Conservation (phyloP, 2,888 invertebrate species). For the Chouioia cunea region DNA sequence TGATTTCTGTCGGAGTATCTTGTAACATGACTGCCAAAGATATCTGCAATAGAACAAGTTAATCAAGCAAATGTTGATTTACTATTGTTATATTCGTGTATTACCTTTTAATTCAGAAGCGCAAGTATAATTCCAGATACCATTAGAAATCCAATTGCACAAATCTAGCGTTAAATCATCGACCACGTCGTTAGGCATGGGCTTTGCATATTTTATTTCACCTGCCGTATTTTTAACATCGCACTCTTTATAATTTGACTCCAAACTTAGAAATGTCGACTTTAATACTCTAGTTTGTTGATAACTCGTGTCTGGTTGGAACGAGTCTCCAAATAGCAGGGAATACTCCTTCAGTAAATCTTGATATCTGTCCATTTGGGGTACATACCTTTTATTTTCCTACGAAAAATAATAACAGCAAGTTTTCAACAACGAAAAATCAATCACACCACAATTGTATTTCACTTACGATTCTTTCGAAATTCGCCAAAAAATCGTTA, state of each 20-base stretch:
- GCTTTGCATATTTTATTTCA: conserved; percentile 11
- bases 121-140: conserved; percentile 59
- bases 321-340: neutral
- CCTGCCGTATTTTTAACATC: conserved; percentile 27
- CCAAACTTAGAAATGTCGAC: conserved; percentile 19
- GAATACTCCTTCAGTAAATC: conserved; percentile 15
- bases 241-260: conserved; percentile 16
- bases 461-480: conserved; percentile 51
- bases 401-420: conserved; percentile 20
- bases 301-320: neutral
- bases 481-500: conserved; percentile 54
- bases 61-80: neutral
- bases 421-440: neutral
- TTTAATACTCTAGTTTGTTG: conserved; percentile 19
- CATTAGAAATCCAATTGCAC: conserved; percentile 56
- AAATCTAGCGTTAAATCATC: neutral
- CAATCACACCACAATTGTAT: neutral
- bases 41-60: conserved; percentile 51
- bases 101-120: conserved; percentile 56
- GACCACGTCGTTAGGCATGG: neutral
- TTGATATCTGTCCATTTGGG: conserved; percentile 1
- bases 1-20: conserved; percentile 56
- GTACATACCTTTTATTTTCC: conserved; percentile 1
- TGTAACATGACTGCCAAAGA: conserved; percentile 52
- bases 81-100: neutral